Base-by-base conservation (phyloP, 2,888 invertebrate species). In the Spatulosminthurus flaviceps region DNA sequence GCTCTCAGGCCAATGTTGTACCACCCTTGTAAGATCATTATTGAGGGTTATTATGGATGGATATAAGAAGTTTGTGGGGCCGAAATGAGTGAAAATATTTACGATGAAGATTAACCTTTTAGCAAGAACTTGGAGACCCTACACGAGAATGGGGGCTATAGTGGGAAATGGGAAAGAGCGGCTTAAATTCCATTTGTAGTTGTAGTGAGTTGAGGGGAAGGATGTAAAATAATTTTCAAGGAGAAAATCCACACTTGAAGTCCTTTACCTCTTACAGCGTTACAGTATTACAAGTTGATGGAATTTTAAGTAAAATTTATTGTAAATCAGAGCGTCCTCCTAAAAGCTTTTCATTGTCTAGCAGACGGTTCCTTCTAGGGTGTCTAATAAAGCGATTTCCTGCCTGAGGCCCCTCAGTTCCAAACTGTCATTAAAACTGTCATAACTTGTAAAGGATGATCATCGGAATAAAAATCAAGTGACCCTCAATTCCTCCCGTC, bases 281-380 rank as follows among this genome's bases (percentile, higher is more conserved):
- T 64, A 64, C 34, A 34, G 4, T 9, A 4, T 34, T 4, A 7
- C 4, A 34, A 7, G 7, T 1, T 64, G 64, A 64, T 64, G 22
- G 4, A 60, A 21, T 19, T 64, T 1, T 21, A 64, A 21, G 64
- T 21, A 64, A 24, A 22, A 64, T 64, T 64, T 64, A 64, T 64
- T 64, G n/a, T 64, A 16, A 26, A 24, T 22, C 24, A 16, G 11
- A 22, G 22, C 13, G 22, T 24, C 2, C 64, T 16, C 64, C 64
- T 64, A 64, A 64, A 64, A 64, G 64, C 64, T 64, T 64, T 64
- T 64, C 64, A 19, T 64, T 64, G 64, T 64, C 26, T 64, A n/a
- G 1, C 26, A 2, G 51, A 2, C 51, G 19, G 51, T 51, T n/a
- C n/a, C n/a, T n/a, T n/a, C 16, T 51, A 2, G 22, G 7, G 24